These are phyloP conservation scores for Watsonalla binaria DNA, from an alignment of 2,888 invertebrate species.

Conservation along the genomic window DNA sequence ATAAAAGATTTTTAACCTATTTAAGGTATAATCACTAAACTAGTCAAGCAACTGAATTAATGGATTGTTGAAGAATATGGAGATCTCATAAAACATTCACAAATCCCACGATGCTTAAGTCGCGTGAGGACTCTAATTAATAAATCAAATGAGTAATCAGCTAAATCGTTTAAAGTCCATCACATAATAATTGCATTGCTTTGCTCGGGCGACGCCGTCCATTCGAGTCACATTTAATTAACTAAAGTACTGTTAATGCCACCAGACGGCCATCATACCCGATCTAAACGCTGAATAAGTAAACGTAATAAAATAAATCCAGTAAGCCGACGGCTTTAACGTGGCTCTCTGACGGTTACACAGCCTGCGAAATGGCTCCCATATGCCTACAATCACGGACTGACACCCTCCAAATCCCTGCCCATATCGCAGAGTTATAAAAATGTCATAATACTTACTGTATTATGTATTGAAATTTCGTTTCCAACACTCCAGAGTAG, in stretches of 20 bases:
- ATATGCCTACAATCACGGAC: constrained; percentile 33
- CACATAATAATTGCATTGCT: background rate
- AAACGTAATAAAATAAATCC: constrained; percentile 70
- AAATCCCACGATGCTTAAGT: too few species aligned
- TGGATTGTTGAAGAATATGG: too few species aligned
- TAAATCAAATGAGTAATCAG: background rate
- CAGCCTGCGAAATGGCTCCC: constrained; percentile 46
- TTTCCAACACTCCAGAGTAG: background rate
- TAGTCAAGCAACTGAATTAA: too few species aligned
- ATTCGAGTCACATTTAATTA: constrained; percentile 51
- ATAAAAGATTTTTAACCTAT: too few species aligned
- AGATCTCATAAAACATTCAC: too few species aligned
- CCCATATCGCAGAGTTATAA: background rate
- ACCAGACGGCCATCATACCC: constrained; percentile 43
- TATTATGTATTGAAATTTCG: background rate
- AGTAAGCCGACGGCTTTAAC: constrained; percentile 55
- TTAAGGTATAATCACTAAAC: too few species aligned
- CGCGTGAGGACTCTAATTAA: too few species aligned
- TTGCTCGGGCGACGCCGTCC: constrained; percentile 13
- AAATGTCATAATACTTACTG: background rate
- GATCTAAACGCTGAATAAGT: constrained; percentile 54
- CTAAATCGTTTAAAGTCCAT: background rate
- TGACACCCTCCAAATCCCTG: constrained; percentile 18
- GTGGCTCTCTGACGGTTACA: constrained; percentile 54
- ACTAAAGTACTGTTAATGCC: constrained; percentile 48